Evolutionary conservation across 2,888 invertebrate species (phyloP), one percentile per base, ranked within the genome.

Genomic region (Drosophila planitibia): DNA sequence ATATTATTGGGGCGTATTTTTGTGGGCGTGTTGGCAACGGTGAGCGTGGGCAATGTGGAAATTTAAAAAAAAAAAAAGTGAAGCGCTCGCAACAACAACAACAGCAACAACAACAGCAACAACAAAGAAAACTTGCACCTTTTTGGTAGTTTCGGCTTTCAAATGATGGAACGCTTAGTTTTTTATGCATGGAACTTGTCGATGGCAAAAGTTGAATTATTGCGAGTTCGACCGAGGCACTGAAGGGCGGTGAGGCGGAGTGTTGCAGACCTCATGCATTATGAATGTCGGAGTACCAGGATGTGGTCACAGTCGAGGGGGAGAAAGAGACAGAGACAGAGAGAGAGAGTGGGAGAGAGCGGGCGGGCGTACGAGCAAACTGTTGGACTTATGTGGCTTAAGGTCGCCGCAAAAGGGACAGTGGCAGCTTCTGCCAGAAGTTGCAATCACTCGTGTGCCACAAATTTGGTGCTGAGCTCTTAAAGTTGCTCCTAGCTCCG

Each of bases 171-270:
- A 78, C 74, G 82, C 74, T 80, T 80, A 74, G 82, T 81, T 80
- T 80, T 74, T 81, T 78, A 78, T 80, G 82, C 80, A 82, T 78
- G 73, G 60, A 83, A 84, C 82, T 83, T 84, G 82, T 83, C 83
- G 82, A 83, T 88, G 83, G 71, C 83, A 81, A 83, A 84, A 83
- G 86, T 75, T 84, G 81, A 84, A 81, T 78, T 85, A 89, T 81
- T 75, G 83, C 75, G 53, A 67, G 61, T 65, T 52, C 65, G 28
- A 63, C 54, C 58, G 32, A 61, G 52, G 19, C 44, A 61, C 39
- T 37, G 58, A 25, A 33, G 22, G 41, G 33, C 32, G 33, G 25
- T 9, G 32, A 10, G 62, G 25, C 37, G 37, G 7, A 41, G 52
- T 25, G 14, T 41, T 12, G 53, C 66, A 49, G 33, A 47, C 41